Evolutionary conservation across 2,113 vertebrate species (phyloP), one percentile per base, ranked within the genome.

Genomic region (Cyphomyrus discorhynchus): DNA sequence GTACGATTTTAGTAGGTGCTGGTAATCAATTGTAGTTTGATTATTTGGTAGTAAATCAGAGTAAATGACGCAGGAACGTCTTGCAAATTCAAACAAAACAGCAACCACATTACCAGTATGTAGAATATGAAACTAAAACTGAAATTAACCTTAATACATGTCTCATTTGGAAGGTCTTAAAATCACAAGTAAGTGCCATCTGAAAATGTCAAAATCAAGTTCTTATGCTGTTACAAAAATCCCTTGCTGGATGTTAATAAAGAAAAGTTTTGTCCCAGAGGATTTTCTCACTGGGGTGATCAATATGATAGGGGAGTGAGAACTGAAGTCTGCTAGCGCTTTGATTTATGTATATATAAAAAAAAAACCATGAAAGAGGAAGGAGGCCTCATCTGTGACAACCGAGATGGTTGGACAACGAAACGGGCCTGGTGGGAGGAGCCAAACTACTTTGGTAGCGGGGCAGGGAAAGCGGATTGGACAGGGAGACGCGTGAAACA

Each of bases 281-380:
- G 50, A 53, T 87, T 87, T 87, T 87, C 85, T 53, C 85, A 87
- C 49, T 11, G 7, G 50, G n/a, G 50, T 87, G 85, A 19, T 87
- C 49, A 50, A 87, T 56, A 39, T 87, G 85, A 56, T 52, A 39
- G n/a, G n/a, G 85, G 7, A 53, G 85, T 53, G 85, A 56, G 50
- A 87, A 13, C 50, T 21, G 50, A 5, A 15, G 49, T 19, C 17
- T 19, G 5, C 13, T 9, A 87, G 50, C 0, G 6, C 85, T 50
- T 19, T 56, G 85, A 56, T 87, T 87, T 53, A 56, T 47, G 49
- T 87, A 1, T 42, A 3, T 42, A 42, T 42, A 31, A 62, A 62
- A 62, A 66, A 66, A 66, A 66, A 31, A 35, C 9, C 2, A 9
- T 1, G 5, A 27, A 56, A 56, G 27, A 35, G 50, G 9, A 17